Conservation (phyloP, 2,113 vertebrate genomes). For the Elanoides forficatus region DNA sequence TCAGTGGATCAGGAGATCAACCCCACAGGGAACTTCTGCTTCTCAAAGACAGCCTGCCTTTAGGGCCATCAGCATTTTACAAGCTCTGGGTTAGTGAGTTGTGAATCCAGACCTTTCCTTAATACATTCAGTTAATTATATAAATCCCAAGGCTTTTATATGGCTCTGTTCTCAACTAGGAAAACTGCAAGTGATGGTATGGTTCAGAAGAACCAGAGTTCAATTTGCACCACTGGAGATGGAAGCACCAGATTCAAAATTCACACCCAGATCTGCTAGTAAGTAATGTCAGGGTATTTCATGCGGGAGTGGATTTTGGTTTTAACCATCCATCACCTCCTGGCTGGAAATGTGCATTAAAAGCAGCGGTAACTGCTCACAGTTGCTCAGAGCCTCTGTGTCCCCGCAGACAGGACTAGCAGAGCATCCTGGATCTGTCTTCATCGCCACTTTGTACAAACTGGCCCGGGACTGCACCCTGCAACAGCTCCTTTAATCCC, state of each 20-base stretch:
- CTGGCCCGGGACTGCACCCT: neutral
- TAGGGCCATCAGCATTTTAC: neutral
- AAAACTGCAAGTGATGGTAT: neutral
- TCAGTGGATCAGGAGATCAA: neutral
- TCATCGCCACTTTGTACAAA: neutral
- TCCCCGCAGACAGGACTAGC: neutral
- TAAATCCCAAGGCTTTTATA: neutral
- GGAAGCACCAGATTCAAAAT: neutral
- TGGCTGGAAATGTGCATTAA: neutral
- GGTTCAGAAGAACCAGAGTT: neutral
- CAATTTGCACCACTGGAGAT: accelerated
- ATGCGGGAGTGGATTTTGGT: neutral
- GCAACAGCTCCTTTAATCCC: neutral
- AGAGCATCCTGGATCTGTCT: neutral
- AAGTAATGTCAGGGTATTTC: neutral
- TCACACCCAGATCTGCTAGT: neutral
- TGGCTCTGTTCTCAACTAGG: neutral
- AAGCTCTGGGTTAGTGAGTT: neutral
- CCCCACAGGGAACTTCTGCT: neutral
- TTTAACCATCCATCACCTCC: neutral
- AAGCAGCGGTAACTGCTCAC: neutral
- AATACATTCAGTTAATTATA: neutral
- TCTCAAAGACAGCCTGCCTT: neutral
- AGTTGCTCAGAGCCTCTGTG: neutral
- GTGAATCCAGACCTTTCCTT: neutral